These are phyloP conservation scores for Salpingus planirostris DNA, from an alignment of 2,888 invertebrate genomes.

Conservation along the genomic window DNA sequence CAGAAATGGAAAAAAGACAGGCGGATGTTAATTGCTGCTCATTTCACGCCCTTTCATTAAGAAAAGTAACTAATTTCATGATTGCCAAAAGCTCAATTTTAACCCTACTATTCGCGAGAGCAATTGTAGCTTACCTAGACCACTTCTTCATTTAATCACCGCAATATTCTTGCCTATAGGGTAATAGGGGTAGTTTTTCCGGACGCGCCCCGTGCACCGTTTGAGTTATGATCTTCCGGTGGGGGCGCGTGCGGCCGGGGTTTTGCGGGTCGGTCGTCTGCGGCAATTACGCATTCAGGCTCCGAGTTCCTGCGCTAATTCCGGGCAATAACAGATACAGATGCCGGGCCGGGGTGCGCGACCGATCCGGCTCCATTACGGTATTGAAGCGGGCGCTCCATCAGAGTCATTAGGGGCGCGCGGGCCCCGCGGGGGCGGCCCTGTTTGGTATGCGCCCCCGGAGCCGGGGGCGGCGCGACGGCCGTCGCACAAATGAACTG, in stretches of 20 bases:
- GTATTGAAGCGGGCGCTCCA: constrained; percentile 12
- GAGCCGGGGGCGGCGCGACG: constrained; percentile 15
- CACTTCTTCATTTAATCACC: no score
- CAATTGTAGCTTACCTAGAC: neutral
- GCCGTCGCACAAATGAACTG: constrained; percentile 16
- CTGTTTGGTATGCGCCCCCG: constrained; percentile 21
- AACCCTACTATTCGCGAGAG: neutral
- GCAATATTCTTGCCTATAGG: no score
- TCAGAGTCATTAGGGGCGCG: constrained; percentile 12
- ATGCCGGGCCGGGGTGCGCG: constrained; percentile 11
- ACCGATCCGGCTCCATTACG: constrained; percentile 17
- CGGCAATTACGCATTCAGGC: constrained; percentile 17
- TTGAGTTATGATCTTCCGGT: no score
- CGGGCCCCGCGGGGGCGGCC: constrained; percentile 7
- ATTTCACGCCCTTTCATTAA: constrained; percentile 11
- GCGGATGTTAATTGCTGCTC: constrained; percentile 10
- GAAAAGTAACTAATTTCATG: constrained; percentile 7
- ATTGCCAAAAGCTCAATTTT: constrained; percentile 8
- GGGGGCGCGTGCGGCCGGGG: constrained; percentile 5
- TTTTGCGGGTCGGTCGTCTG: constrained; percentile 13
- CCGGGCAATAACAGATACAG: constrained; percentile 16
- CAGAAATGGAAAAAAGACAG: constrained; percentile 4
- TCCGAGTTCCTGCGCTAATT: constrained; percentile 13
- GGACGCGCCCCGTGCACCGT: no score
- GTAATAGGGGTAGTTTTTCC: no score